Base-by-base conservation (phyloP, 92 coral and sea anemone genomes). In the Porites evermanni region DNA sequence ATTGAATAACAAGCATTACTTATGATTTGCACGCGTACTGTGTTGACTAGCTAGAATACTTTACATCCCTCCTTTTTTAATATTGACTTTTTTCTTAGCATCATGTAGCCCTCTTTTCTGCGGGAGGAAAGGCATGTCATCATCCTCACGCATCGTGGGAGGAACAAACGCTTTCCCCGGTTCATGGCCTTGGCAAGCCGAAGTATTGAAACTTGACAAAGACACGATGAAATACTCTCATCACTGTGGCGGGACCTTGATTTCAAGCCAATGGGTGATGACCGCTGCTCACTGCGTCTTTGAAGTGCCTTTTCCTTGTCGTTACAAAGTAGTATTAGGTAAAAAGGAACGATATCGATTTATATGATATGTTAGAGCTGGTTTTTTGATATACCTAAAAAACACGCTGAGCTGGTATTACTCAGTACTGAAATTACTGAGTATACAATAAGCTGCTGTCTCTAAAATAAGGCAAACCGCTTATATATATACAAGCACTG, bases 251-350 rank as follows among this genome's bases (percentile, higher is more conserved):
- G 96, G 93, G 17, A 79, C 93, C 64, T 85, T 93, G 52, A 90
- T 93, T 44, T 72, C 60, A 24, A 59, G 21, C 44, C 26, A 79
- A 23, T 90, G 96, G 96, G 82, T 93, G 71, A 90, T 93, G 9
- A 93, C 96, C n/a, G 93, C 96, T 4, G 96, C 96, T 10, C 93
- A 90, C 79, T 93, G 96, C 21, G 77, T 90, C 56, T 93, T 93
- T 74, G 74, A 69, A 79, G 53, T 5, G 2, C 93, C 96, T 2
- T 63, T 80, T 59, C 96, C 94, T 19, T 68, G 38, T 60, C 59
- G 73, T n/a, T 93, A 90, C 81, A 87, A 86, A 68, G 73, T 90
- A 12, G 90, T 87, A 14, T 67, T 93, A 70, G 96, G 96, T 93
- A 74, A 50, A 83, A 63, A 26, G 13, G 20, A 13, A 11, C 8